phyloP scores from a whole-genome alignment of 2,113 vertebrate species.

The Mesitornis unicolor region DNA sequence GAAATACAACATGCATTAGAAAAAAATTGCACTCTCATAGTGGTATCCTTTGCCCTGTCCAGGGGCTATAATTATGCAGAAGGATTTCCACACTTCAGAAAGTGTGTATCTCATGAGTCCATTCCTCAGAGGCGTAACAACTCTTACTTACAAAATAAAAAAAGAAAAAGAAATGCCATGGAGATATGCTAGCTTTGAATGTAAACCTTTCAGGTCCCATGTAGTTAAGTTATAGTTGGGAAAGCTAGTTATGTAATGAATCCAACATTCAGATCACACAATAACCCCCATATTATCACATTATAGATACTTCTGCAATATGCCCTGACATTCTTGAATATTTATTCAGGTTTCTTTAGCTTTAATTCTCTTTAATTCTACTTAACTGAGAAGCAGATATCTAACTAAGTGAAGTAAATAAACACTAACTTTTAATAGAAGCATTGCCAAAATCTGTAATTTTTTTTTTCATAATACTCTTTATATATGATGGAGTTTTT shows the following conservation, averaged over 20 bases:
- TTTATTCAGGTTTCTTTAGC: background rate
- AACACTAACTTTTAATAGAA: background rate
- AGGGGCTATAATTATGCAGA: background rate
- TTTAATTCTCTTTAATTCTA: background rate
- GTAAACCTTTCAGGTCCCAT: background rate
- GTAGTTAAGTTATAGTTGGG: background rate
- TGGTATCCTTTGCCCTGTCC: background rate
- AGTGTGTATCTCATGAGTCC: background rate
- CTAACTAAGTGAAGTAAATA: background rate
- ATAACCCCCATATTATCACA: background rate
- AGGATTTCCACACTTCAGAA: background rate
- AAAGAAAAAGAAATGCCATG: background rate
- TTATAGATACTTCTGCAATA: background rate
- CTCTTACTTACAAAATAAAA: background rate
- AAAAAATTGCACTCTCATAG: background rate
- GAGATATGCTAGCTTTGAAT: background rate
- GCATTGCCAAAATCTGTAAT: background rate
- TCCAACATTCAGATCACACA: background rate
- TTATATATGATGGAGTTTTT: background rate
- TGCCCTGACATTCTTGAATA: background rate
- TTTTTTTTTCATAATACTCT: background rate
- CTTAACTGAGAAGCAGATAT: background rate
- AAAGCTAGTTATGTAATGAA: background rate
- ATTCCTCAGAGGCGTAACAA: background rate
- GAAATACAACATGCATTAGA: background rate